phyloP scores from a whole-genome alignment of 2,113 vertebrate species.

The Bubalus kerabau region DNA sequence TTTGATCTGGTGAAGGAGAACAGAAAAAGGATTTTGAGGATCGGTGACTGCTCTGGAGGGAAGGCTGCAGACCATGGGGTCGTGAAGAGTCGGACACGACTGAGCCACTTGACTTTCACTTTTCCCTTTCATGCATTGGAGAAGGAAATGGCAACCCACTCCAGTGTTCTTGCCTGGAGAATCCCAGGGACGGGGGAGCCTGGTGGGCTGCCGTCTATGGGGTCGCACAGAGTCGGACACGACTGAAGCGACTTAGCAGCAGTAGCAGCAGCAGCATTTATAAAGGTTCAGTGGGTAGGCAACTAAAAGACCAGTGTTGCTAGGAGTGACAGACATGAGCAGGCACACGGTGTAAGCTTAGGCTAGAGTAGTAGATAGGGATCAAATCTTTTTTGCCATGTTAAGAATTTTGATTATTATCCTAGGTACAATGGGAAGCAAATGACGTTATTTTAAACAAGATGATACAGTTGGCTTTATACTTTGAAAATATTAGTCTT shows the following conservation, averaged over 20 bases:
- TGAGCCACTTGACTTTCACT: no score
- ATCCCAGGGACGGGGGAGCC: no score
- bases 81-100: no score
- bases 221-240: no score
- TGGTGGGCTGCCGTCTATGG: no score
- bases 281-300: background rate
- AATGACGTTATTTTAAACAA: background rate
- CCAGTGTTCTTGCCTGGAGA: no score
- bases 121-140: no score
- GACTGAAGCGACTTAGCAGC: no score
- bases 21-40: background rate
- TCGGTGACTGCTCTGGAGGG: background rate
- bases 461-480: background rate
- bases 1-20: background rate
- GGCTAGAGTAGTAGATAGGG: background rate
- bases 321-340: background rate
- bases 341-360: background rate
- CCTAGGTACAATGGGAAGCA: background rate
- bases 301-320: background rate
- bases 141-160: no score
- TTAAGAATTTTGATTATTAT: background rate
- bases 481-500: background rate
- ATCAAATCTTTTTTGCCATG: background rate
- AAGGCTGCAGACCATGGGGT: no score
- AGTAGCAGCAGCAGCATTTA: background rate